Evolutionary conservation across 2,797 vertebrate species (phyloP).

Genomic region (Myripristis jacobus): DNA sequence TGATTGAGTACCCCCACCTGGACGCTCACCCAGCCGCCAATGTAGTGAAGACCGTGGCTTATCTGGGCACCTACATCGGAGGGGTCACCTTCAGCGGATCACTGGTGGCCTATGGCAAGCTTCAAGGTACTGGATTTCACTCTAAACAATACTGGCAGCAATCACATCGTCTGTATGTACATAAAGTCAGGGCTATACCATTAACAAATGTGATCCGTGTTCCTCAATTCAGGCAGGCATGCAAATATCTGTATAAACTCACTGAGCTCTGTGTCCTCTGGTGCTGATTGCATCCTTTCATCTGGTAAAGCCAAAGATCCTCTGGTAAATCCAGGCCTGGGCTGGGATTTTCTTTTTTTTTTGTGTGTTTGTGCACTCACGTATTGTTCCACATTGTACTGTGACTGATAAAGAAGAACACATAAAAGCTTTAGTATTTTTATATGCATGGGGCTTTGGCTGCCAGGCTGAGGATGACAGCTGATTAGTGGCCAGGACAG

Average conservation of each 20-base stretch:
- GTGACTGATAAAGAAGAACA: constrained; percentile 52
- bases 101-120: constrained; percentile 82
- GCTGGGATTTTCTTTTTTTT: constrained; percentile 2
- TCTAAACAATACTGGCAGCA: neutral
- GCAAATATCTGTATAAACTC: constrained; percentile 40
- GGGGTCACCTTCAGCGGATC: constrained; percentile 85
- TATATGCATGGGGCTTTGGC: constrained; percentile 18
- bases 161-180: neutral
- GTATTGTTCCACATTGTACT: constrained; percentile 37
- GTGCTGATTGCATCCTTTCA: constrained; percentile 64
- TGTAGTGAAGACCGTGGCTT: constrained; percentile 80
- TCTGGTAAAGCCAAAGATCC: constrained; percentile 63
- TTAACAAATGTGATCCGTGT: constrained; percentile 26
- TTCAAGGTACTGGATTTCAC: constrained; percentile 74
- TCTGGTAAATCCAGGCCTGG: constrained; percentile 55
- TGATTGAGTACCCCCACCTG: constrained; percentile 85
- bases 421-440: constrained; percentile 54
- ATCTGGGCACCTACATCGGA: constrained; percentile 84
- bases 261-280: constrained; percentile 32
- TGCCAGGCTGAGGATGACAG: constrained; percentile 33
- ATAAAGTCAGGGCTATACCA: neutral
- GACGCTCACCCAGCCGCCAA: constrained; percentile 79
- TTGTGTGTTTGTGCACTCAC: constrained; percentile 39
- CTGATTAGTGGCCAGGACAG: constrained; percentile 42
- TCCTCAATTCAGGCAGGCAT: constrained; percentile 35